phyloP scores from a whole-genome alignment of 1,140 invertebrate genomes.

The Nephotettix cincticeps region DNA sequence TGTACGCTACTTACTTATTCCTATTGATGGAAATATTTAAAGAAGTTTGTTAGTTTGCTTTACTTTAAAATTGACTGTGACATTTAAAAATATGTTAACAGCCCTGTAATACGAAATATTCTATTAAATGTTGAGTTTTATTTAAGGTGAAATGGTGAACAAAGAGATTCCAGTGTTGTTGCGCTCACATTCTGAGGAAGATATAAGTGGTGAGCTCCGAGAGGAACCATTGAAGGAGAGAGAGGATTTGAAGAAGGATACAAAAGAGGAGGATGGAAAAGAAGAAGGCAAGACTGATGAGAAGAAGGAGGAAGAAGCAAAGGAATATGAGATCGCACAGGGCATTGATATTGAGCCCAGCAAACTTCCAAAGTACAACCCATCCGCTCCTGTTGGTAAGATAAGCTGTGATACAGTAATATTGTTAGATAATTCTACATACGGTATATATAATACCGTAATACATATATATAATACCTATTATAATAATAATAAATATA shows the following conservation, averaged over 20 bases:
- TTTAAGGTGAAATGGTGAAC: constrained; percentile 35
- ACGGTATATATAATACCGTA: not conserved
- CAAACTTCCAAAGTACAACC: constrained; percentile 36
- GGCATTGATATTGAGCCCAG: constrained; percentile 12
- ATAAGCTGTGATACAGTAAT: too few relatives aligned
- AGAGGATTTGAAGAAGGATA: not conserved
- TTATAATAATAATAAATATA: too few relatives aligned
- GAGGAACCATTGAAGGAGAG: constrained; percentile 18
- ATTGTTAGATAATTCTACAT: too few relatives aligned
- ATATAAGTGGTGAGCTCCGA: constrained; percentile 27
- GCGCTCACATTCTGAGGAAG: constrained; percentile 1
- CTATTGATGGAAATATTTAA: too few relatives aligned
- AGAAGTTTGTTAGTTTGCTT: too few relatives aligned
- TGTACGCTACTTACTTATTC: too few relatives aligned
- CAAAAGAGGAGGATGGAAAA: too few relatives aligned
- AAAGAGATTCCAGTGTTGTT: constrained; percentile 22
- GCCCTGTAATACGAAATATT: too few relatives aligned
- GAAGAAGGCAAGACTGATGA: constrained; percentile 28
- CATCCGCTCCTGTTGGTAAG: constrained; percentile 36
- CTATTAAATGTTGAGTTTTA: too few relatives aligned
- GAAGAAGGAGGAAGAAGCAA: constrained; percentile 42
- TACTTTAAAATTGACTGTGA: too few relatives aligned
- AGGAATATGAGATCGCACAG: not conserved
- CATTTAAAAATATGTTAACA: too few relatives aligned
- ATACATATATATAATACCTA: too few relatives aligned